These are phyloP conservation scores for Lagodon rhomboides DNA, from an alignment of 2,797 vertebrate genomes.

Conservation along the genomic window DNA sequence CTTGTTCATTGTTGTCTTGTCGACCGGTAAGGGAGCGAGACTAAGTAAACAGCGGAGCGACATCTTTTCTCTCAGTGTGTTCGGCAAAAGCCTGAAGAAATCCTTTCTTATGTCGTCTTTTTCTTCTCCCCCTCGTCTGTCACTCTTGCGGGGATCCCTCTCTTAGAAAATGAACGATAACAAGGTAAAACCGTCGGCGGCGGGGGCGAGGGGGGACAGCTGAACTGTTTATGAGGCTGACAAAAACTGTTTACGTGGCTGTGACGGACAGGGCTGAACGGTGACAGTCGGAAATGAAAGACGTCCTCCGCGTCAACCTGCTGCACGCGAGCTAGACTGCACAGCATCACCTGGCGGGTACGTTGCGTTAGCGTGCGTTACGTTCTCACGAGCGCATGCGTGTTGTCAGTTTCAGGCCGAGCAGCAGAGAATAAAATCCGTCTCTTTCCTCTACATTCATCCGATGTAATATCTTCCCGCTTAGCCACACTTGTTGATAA, in stretches of 20 bases:
- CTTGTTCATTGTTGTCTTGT: constrained; percentile 75
- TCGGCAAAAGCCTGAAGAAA: constrained; percentile 69
- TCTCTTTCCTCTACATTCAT: constrained; percentile 37
- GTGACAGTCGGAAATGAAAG: constrained; percentile 67
- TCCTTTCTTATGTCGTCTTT: constrained; percentile 73
- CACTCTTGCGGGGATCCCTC: constrained; percentile 71
- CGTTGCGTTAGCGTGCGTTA: constrained; percentile 1
- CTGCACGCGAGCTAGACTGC: constrained; percentile 33
- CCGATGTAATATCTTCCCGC: constrained; percentile 44
- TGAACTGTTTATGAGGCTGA: constrained; percentile 76
- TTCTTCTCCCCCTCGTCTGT: constrained; percentile 73
- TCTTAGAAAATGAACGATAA: constrained; percentile 72
- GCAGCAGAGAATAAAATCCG: constrained; percentile 17
- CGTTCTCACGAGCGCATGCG: not conserved
- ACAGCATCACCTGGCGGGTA: constrained; percentile 37
- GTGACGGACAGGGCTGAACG: constrained; percentile 71
- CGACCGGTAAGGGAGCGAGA: constrained; percentile 65
- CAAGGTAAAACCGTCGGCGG: constrained; percentile 64
- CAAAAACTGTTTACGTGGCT: constrained; percentile 68
- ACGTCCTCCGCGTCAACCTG: constrained; percentile 60
- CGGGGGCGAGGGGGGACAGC: constrained; percentile 40
- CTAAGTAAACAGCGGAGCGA: constrained; percentile 76
- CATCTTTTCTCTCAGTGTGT: constrained; percentile 58
- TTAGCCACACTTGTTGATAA: constrained; percentile 89
- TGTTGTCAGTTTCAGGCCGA: constrained; percentile 19